Evolutionary conservation across 64 coral and sea anemone species (phyloP).

Genomic region (Pachyseris speciosa): DNA sequence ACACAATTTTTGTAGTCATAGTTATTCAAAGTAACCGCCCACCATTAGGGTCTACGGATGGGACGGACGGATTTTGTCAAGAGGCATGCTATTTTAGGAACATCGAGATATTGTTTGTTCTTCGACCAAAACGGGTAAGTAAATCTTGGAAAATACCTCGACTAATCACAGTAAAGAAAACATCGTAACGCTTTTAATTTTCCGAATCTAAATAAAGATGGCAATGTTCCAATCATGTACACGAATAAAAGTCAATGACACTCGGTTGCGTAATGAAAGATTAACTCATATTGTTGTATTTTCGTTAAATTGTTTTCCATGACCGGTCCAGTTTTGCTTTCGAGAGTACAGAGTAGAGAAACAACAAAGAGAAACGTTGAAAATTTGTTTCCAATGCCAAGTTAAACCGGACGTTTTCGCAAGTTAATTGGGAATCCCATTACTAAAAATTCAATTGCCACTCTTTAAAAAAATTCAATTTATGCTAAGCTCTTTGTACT

Average conservation of each 20-base stretch:
- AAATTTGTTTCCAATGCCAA: not conserved
- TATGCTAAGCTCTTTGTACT: not conserved
- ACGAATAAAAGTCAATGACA: not conserved
- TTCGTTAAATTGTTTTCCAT: not conserved
- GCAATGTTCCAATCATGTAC: not conserved
- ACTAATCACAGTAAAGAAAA: not conserved
- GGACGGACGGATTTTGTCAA: not conserved
- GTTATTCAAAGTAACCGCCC: not conserved
- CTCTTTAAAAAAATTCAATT: not conserved
- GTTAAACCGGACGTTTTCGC: not conserved
- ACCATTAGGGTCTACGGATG: not conserved
- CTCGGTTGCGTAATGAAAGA: not conserved
- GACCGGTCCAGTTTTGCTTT: not conserved
- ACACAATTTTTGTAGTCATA: slow-evolving; percentile 3
- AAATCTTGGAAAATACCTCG: not conserved
- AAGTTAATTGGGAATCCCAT: not conserved
- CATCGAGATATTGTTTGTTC: not conserved
- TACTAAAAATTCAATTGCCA: not conserved
- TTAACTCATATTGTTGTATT: not conserved
- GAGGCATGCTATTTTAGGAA: not conserved
- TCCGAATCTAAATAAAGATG: not conserved
- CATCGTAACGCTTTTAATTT: not conserved
- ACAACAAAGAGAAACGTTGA: not conserved
- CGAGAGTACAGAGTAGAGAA: not conserved
- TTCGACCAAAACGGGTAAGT: not conserved